Evolutionary conservation across 2,113 vertebrate species (phyloP), one percentile per base, ranked within the genome.

Genomic region (Trogon melanurus): DNA sequence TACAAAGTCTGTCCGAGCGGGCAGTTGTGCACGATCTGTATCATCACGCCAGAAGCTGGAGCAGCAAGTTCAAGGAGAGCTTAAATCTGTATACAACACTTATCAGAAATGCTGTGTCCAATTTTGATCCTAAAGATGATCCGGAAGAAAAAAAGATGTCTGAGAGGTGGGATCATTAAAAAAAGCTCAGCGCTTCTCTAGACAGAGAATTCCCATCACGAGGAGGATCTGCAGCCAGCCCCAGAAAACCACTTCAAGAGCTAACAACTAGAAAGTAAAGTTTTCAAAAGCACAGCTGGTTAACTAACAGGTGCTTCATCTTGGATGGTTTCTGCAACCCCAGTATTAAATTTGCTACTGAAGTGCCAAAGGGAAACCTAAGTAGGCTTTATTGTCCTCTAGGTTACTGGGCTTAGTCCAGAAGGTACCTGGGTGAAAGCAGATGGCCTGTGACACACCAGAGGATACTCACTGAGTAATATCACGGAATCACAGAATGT

Each of bases 401-500:
- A 13, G 38, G n/a, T 58, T 54, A n/a, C 4, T 16, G n/a, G 25
- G 61, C 65, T 88, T 36, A 15, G 5, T 45, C 34, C 26, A 61
- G 51, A 65, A 41, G 0, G 45, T 6, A 54, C 8, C 9, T 45
- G 53, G 32, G 65, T 50, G 67, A 25, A 34, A 76, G 47, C 11
- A 25, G 79, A 38, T 4, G 11, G 79, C 41, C 66, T 30, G 50
- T 13, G 67, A 76, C n/a, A n/a, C 0, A 32, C 1, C 73, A 70
- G 36, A 1, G 3, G n/a, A 14, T 44, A n/a, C 13, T 1, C 17
- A 62, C 2, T 0, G 2, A 75, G 67, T 0, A 2, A 54, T 5
- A 36, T 23, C n/a, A n/a, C n/a, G n/a, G n/a, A n/a, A n/a, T n/a
- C n/a, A n/a, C n/a, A n/a, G n/a, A n/a, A n/a, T n/a, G n/a, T n/a